Base-by-base conservation (phyloP, 2,113 vertebrate species). In the Mormoops blainvillei region DNA sequence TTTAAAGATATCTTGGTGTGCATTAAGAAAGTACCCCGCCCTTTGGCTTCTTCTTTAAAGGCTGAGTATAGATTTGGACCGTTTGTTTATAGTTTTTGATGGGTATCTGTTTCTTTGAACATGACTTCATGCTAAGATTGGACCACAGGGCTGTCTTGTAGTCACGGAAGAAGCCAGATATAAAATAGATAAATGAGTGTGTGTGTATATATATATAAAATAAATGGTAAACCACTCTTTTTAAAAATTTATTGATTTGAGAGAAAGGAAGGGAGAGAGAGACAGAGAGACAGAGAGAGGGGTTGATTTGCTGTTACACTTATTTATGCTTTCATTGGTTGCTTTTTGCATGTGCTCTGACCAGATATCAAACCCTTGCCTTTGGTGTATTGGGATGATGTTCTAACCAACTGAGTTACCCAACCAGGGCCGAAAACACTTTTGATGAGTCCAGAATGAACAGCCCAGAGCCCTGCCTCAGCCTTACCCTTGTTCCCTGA, bases 51-150 rank as follows among this genome's bases (percentile, higher is more conserved):
- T 91, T 70, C 50, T 95, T 84, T 78, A 89, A 83, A 92, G 58
- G 81, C 70, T 83, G 83, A 45, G 45, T 73, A 48, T 71, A 68
- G 58, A 95, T 90, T 90, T 67, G 36, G 81, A 94, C 85, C 36
- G 41, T 58, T 87, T 74, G 41, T 91, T 92, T 52, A 20, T 73
- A 52, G 93, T 24, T 9, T 95, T 73, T 84, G n/a, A 91, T 68
- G 54, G 91, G 74, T 71, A 95, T 61, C 54, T 93, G 67, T 88
- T 94, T 81, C 91, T 96, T 31, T 88, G 93, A 95, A 82, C 22
- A 4, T 36, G 18, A 91, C 18, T 73, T 26, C 18, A 41, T 20
- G 14, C 20, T 50, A 28, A 87, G 65, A 52, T 61, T 31, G 18
- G 43, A 83, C 43, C 33, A 50, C 50, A 93, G 67, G 28, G 14